Base-by-base conservation (phyloP, 2,888 invertebrate species). In the Neoitamus cyanurus region DNA sequence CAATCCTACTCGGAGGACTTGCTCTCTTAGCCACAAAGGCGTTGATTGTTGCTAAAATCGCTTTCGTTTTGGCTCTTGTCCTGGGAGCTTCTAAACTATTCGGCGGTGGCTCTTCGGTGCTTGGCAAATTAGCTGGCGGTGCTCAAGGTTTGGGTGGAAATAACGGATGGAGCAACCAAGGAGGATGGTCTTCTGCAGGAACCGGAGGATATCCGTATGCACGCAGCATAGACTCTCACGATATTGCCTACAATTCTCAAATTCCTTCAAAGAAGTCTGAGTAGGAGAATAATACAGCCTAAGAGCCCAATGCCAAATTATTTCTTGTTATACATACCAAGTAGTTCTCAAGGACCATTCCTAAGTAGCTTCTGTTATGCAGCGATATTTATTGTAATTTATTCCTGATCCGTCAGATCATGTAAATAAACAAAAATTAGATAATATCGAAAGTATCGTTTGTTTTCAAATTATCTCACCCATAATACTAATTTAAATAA, bases 21-120 rank as follows among this genome's bases (percentile, higher is more conserved):
- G 95, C 94, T 0, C 92, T 96, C 25, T 90, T 96, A 87, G 94
- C 95, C 30, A 92, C 94, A 70, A 97, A 96, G 91, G 96, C 96
- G 34, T 91, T 96, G 84, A 92, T 96, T 86, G 93, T 96, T 13
- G 95, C 96, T 77, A 97, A 96, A 90, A 91, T 96, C 84, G 96
- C 97, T 1, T 93, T 97, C 87, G 90, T 96, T 78, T 91, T 96
- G 58, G 95, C 96, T 30, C 93, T 94, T 0, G 92, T 95, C 34
- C 89, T 96, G 78, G 95, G 95, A 4, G 92, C 95, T 87, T 95
- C 95, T 88, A 95, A 94, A 88, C 91, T 95, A 78, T 90, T 95
- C 87, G 92, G 93, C 1, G 93, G 94, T 46, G 88, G 89, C 13
- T 89, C 90, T 80, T 73, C 36, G 15, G 78, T 83, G 7, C 83